These are phyloP conservation scores for Panagrolaimus sp. DNA, from an alignment of 1,140 invertebrate genomes.

Conservation along the genomic window DNA sequence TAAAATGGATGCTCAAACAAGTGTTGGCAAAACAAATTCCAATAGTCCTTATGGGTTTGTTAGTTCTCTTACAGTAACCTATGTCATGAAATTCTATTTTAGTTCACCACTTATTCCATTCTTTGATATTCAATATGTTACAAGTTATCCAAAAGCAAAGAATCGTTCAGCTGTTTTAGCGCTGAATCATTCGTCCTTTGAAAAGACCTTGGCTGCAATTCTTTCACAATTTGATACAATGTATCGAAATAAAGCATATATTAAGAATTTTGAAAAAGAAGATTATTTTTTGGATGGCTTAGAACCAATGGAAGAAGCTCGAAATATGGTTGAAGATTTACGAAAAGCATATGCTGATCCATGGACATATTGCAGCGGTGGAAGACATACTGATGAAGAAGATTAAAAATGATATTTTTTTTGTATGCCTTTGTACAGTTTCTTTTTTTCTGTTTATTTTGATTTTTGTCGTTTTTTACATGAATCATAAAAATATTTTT, in stretches of 20 bases:
- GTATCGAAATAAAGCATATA: slow-evolving; percentile 19
- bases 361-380: slow-evolving; percentile 1
- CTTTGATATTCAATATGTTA: background rate
- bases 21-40: no score
- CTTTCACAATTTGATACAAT: slow-evolving; percentile 23
- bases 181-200: slow-evolving; percentile 38
- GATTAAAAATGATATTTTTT: no score
- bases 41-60: background rate
- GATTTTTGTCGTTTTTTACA: no score
- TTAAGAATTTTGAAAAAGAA: slow-evolving; percentile 21
- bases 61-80: no score
- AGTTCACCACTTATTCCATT: background rate
- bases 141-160: background rate
- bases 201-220: slow-evolving; percentile 28
- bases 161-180: slow-evolving; percentile 30
- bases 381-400: background rate
- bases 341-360: background rate
- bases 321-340: background rate
- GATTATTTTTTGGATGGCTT: slow-evolving; percentile 13
- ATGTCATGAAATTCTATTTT: background rate
- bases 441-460: no score
- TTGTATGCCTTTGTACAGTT: no score
- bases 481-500: no score
- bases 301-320: slow-evolving; percentile 7
- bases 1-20: no score